These are phyloP conservation scores for Chaitophorus viminalis DNA, from an alignment of 2,888 invertebrate species.

Conservation along the genomic window DNA sequence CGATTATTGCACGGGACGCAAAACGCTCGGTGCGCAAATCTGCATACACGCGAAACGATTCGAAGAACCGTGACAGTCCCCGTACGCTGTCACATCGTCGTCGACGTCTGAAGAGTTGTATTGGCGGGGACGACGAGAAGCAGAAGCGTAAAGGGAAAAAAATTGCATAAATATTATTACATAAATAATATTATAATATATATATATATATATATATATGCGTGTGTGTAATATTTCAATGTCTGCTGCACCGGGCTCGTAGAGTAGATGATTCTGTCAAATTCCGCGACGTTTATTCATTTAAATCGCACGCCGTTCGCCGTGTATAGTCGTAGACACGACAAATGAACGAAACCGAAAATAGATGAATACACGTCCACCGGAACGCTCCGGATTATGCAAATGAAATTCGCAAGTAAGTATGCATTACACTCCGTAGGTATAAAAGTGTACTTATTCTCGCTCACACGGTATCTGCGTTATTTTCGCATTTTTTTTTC, in stretches of 20 bases:
- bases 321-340: too few species aligned
- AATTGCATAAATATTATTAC: too few species aligned
- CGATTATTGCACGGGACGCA: conserved; percentile 22
- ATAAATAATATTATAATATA: too few species aligned
- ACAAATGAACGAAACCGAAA: background rate
- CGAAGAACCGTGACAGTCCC: conserved; percentile 30
- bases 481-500: too few species aligned
- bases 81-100: background rate
- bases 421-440: background rate
- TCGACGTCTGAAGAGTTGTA: background rate
- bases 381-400: background rate
- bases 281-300: conserved; percentile 16
- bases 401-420: background rate
- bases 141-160: too few species aligned
- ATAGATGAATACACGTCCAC: background rate
- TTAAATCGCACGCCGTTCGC: background rate
- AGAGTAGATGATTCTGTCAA: background rate
- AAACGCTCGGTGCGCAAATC: conserved; percentile 13
- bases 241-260: too few species aligned
- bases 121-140: background rate
- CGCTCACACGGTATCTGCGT: too few species aligned
- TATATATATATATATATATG: too few species aligned
- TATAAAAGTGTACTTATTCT: background rate
- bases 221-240: too few species aligned
- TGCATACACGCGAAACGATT: background rate